phyloP scores from a whole-genome alignment of 2,888 invertebrate species.

The Rhingia rostrata region DNA sequence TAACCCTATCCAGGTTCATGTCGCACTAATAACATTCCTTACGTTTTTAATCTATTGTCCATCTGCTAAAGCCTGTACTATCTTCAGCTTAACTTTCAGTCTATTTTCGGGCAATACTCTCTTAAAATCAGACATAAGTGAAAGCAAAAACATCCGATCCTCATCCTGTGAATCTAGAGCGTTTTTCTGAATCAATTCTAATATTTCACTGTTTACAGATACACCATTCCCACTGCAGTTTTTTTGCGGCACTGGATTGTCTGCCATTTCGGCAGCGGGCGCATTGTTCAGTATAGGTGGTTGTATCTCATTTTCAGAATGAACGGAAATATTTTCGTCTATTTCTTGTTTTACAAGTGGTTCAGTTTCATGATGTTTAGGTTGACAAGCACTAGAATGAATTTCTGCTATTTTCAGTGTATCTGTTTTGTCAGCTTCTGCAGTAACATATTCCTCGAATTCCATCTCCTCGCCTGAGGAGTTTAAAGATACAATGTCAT shows the following conservation, averaged over 20 bases:
- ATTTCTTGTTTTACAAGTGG: no score
- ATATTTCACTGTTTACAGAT: conserved; percentile 8
- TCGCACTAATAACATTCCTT: neutral
- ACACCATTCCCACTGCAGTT: neutral
- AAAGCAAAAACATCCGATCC: conserved; percentile 75
- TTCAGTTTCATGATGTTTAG: no score
- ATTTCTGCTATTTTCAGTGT: no score
- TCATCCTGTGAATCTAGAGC: conserved; percentile 62
- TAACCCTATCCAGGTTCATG: neutral
- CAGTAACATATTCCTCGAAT: no score
- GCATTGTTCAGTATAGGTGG: neutral
- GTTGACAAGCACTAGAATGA: no score
- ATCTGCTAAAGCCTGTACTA: conserved; percentile 71
- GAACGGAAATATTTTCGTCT: no score
- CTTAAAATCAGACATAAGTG: conserved; percentile 74
- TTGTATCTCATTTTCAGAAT: no score
- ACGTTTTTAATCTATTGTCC: neutral
- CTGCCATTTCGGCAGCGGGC: neutral
- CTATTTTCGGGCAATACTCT: conserved; percentile 70
- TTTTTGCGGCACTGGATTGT: neutral
- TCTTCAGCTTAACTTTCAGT: conserved; percentile 73
- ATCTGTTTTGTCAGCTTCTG: no score
- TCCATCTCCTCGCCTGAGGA: no score
- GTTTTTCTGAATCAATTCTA: conserved; percentile 19
- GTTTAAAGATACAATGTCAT: no score